Percentiles rank a stretch among this genome's conserved stretches.
These are phyloP conservation scores for Mirza zaza DNA, from an alignment of 2,113 vertebrate species.

Conservation along the genomic window DNA sequence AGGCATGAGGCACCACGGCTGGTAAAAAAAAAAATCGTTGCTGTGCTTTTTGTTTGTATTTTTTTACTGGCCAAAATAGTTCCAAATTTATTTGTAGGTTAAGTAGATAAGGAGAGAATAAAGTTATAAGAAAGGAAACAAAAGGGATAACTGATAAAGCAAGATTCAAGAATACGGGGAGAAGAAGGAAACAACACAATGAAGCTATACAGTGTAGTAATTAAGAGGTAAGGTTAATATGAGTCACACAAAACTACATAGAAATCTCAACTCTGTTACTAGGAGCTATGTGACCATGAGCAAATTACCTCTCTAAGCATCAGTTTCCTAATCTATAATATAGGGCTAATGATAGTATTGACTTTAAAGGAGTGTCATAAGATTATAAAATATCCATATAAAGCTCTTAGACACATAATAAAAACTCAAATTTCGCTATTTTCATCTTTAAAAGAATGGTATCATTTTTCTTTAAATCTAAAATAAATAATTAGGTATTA, in stretches of 20 bases:
- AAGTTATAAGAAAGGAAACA: not conserved
- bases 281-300: not conserved
- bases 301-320: not conserved
- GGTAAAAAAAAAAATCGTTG: too few species aligned
- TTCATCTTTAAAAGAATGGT: not conserved
- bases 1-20: too few species aligned
- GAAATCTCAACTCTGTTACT: not conserved
- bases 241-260: not conserved
- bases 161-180: slow-evolving; percentile 2
- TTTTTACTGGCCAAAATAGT: not conserved
- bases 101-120: not conserved
- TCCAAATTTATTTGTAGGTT: not conserved
- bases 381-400: not conserved
- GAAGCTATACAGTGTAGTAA: not conserved
- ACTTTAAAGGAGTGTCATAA: slow-evolving; percentile 10
- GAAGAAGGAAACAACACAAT: not conserved
- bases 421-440: not conserved
- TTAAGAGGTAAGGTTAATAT: not conserved
- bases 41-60: not conserved
- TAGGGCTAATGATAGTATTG: not conserved
- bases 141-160: not conserved
- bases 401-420: not conserved
- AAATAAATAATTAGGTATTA: slow-evolving; percentile 20
- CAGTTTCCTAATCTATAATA: not conserved
- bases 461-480: not conserved